phyloP scores from a whole-genome alignment of 92 coral and sea anemone genomes.

The Epizoanthus stellaris region DNA sequence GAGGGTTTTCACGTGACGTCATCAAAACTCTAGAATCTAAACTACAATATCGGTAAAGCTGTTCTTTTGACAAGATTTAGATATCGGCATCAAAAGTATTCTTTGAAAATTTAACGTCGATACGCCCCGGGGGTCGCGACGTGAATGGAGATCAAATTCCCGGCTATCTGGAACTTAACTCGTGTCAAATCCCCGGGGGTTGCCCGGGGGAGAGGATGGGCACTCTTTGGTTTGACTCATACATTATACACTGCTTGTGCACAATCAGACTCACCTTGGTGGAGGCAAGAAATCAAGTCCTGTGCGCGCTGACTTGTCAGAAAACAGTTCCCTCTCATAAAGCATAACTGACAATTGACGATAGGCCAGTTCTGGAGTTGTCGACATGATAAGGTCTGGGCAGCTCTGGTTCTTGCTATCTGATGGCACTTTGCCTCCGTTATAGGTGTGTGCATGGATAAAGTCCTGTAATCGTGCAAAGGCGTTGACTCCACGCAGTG shows the following conservation, averaged over 20 bases:
- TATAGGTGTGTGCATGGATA: constrained; percentile 49
- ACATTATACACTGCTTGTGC: neutral
- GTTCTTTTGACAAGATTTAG: no score
- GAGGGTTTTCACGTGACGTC: no score
- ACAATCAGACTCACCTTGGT: constrained; percentile 44
- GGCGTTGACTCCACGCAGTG: constrained; percentile 83
- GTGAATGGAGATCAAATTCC: no score
- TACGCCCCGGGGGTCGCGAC: no score
- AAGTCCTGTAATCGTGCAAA: constrained; percentile 77
- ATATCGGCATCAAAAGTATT: no score
- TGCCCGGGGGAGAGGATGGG: no score
- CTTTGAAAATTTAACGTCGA: no score
- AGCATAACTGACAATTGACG: constrained; percentile 92
- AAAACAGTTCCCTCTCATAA: constrained; percentile 87
- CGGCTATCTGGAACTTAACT: no score
- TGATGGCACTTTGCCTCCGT: constrained; percentile 19
- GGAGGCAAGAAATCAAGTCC: constrained; percentile 79
- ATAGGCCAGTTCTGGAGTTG: constrained; percentile 92
- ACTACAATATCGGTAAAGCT: no score
- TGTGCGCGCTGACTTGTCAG: constrained; percentile 79
- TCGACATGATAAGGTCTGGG: constrained; percentile 82
- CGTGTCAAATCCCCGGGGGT: no score
- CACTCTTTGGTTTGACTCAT: no score
- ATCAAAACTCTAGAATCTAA: no score
- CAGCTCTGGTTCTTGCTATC: constrained; percentile 53